Base-by-base conservation (phyloP, 2,113 vertebrate genomes). In the Scolopax mira region DNA sequence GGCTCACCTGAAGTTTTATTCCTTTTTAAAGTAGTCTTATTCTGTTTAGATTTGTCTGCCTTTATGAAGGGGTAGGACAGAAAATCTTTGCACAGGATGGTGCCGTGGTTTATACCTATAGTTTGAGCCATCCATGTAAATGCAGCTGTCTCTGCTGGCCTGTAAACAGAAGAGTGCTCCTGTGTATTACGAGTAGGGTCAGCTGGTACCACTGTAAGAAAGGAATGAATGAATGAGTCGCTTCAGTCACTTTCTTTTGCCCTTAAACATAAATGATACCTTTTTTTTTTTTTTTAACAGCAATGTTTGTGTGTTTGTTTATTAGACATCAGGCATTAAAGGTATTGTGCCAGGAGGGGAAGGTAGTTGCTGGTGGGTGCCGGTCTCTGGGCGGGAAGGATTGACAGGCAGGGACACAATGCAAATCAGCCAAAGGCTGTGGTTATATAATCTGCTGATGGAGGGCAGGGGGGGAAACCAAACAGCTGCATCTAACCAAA, bases 401-500 rank as follows among this genome's bases (percentile, higher is more conserved):
- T 46, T 69, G 89, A 88, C 75, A 85, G 0, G 11, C 48, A 57
- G 72, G 65, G 79, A 79, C 86, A 77, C 73, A 77, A 82, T 91
- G 91, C 91, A 94, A 86, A 90, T 93, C 88, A 84, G 70, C 77
- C 41, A 48, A 57, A 92, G 74, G 31, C 70, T 88, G 65, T 66
- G 85, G 57, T 97, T 97, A 92, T 92, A 85, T 96, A 96, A 96
- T 62, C 74, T 92, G 39, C 65, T 94, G 54, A 58, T 79, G 54
- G 42, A 60, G 85, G 54, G 85, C 85, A 93, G 88, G 89, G 83
- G 83, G 78, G 35, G 35, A 75, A 79, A 72, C 70, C 22, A 61
- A 95, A 93, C 97, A 95, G 96, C 80, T 95, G 94, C 91, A 88
- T 75, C 75, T 86, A 51, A 46, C 83, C 65, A 71, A 89, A 95